Percentiles rank a stretch among this genome's conserved stretches.
phyloP scores from a whole-genome alignment of 2,888 invertebrate species.

The Cephus pulcher region DNA sequence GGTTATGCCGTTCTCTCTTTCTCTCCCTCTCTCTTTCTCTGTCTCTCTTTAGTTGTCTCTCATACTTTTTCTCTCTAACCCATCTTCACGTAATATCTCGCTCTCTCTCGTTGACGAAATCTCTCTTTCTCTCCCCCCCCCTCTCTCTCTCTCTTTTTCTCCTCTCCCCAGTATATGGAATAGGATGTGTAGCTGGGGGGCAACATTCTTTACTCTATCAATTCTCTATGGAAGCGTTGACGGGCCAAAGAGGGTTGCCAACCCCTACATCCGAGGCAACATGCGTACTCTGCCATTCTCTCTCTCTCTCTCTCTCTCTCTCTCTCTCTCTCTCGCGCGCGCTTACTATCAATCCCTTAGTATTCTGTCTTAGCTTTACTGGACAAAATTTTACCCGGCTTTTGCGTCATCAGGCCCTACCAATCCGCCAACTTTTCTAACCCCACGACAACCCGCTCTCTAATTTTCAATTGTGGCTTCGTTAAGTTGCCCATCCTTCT shows the following conservation, averaged over 20 bases:
- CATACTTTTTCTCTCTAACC: background rate
- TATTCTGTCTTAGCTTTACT: slow-evolving; percentile 18
- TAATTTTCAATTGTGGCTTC: background rate
- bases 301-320: slow-evolving; percentile 6
- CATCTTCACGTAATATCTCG: background rate
- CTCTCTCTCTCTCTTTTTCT: background rate
- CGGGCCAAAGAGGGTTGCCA: slow-evolving; percentile 29
- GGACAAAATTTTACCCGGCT: too few species aligned
- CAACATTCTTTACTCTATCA: slow-evolving; percentile 56
- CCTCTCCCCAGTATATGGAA: background rate
- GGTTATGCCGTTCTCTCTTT: slow-evolving; percentile 40
- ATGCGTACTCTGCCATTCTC: slow-evolving; percentile 10
- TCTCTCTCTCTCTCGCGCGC: slow-evolving; percentile 11
- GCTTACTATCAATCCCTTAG: background rate
- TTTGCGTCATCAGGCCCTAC: background rate
- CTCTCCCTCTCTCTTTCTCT: slow-evolving; percentile 2
- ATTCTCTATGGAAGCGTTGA: slow-evolving; percentile 40
- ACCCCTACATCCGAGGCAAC: slow-evolving; percentile 23
- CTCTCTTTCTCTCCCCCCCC: background rate
- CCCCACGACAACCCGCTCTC: background rate
- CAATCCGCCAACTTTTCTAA: background rate
- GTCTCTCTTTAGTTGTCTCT: background rate
- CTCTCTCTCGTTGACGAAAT: too few species aligned
- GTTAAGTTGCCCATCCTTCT: background rate
- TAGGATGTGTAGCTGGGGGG: slow-evolving; percentile 21